phyloP scores from a whole-genome alignment of 2,113 vertebrate species.

The Forbesichthys agassizii region DNA sequence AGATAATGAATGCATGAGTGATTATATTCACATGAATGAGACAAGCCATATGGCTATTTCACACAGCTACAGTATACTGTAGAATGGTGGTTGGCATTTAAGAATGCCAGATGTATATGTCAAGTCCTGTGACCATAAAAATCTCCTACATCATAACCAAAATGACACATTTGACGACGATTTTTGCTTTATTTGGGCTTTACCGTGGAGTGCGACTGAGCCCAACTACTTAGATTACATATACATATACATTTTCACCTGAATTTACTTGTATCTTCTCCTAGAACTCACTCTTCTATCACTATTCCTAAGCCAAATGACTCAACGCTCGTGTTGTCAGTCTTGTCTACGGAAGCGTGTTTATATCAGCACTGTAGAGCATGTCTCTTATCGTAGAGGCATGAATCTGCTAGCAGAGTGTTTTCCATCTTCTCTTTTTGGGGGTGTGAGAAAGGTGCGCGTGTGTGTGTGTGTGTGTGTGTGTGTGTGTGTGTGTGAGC shows the following conservation, averaged over 20 bases:
- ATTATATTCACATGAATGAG: neutral
- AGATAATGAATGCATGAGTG: conserved; percentile 16
- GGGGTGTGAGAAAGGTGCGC: conserved; percentile 12
- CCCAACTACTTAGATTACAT: neutral
- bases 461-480: conserved; percentile 39
- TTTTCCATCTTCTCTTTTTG: conserved; percentile 8
- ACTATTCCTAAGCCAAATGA: conserved; percentile 18
- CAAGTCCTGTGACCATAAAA: no score
- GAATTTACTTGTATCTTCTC: conserved; percentile 2
- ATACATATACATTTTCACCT: conserved; percentile 41
- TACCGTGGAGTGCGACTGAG: neutral
- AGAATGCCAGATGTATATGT: no score
- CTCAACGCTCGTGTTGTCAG: conserved; percentile 27
- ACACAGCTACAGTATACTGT: neutral
- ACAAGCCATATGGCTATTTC: neutral
- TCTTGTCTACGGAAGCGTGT: conserved; percentile 37
- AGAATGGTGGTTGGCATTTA: conserved; percentile 7
- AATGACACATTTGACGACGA: neutral
- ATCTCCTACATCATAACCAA: no score
- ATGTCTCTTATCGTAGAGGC: conserved; percentile 26
- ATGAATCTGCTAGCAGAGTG: conserved; percentile 9
- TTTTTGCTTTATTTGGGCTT: neutral
- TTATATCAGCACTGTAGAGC: conserved; percentile 16
- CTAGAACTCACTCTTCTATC: neutral
- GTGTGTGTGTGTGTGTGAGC: conserved; percentile 41